A percentile compares a stretch with the other conserved stretches of the same genome.
Evolutionary conservation across 2,888 invertebrate species (phyloP).

Genomic region (Sphecodes monilicornis): DNA sequence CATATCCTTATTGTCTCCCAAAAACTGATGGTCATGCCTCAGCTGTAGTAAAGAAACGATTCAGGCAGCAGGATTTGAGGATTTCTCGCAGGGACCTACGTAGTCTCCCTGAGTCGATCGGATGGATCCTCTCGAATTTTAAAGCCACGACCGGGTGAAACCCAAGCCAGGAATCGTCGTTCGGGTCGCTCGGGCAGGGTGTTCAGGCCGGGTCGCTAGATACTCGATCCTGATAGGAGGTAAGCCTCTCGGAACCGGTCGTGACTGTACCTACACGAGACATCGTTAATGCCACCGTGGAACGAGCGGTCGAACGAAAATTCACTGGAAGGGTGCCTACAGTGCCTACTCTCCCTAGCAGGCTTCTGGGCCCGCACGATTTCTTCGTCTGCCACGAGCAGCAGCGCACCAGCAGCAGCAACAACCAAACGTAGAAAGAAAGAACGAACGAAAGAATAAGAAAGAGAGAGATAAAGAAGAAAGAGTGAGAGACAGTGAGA

Average conservation of each 20-base stretch:
- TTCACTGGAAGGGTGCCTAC: slow-evolving; percentile 61
- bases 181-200: slow-evolving; percentile 42
- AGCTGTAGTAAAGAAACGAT: background rate
- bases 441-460: background rate
- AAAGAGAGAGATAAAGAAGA: background rate
- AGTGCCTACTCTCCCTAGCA: slow-evolving; percentile 27
- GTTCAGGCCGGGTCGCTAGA: slow-evolving; percentile 56
- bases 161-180: slow-evolving; percentile 58
- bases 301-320: slow-evolving; percentile 65
- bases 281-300: slow-evolving; percentile 74
- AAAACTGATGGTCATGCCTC: background rate
- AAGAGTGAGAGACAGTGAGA: background rate
- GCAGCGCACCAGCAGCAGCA: slow-evolving; percentile 12
- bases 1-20: background rate
- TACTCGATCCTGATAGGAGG: slow-evolving; percentile 71
- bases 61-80: background rate
- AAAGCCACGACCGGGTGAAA: slow-evolving; percentile 31
- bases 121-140: background rate
- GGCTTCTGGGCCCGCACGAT: slow-evolving; percentile 48
- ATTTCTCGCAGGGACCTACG: no score
- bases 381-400: slow-evolving; percentile 48
- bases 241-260: slow-evolving; percentile 78
- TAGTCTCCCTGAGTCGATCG: background rate
- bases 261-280: slow-evolving; percentile 75
- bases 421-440: background rate